These are phyloP conservation scores for Drosophila santomea DNA, from an alignment of 1,140 invertebrate species.

Conservation along the genomic window DNA sequence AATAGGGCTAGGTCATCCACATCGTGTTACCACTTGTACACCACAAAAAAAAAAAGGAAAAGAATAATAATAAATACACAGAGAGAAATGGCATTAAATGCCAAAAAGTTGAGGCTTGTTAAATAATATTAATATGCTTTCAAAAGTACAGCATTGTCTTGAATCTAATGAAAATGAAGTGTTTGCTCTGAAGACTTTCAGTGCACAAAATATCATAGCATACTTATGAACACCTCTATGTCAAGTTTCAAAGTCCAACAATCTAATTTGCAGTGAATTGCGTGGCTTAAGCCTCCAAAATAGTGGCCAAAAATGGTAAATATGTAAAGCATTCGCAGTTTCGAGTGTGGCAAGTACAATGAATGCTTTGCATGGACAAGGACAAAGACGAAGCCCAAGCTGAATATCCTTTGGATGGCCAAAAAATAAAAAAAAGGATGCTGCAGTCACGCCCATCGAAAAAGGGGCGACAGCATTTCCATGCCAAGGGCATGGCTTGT, in stretches of 20 bases:
- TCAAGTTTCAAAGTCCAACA: too few species aligned
- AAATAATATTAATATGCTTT: too few species aligned
- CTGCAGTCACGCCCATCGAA: conserved; percentile 61
- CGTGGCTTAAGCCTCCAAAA: too few species aligned
- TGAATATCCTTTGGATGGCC: conserved; percentile 34
- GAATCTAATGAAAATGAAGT: too few species aligned
- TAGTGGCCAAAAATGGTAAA: too few species aligned
- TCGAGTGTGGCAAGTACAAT: neutral
- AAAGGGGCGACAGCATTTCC: conserved; percentile 32
- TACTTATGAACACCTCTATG: too few species aligned
- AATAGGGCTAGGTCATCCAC: conserved; percentile 80
- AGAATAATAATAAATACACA: neutral
- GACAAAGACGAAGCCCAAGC: conserved; percentile 17
- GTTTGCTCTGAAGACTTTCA: too few species aligned
- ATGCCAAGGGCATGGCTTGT: conserved; percentile 49
- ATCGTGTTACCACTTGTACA: conserved; percentile 6
- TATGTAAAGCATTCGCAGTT: neutral
- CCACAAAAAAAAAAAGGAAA: neutral
- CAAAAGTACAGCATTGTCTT: too few species aligned
- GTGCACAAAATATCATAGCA: neutral
- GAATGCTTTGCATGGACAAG: conserved; percentile 31
- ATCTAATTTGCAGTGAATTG: neutral
- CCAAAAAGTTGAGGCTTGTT: too few species aligned
- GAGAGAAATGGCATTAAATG: neutral
- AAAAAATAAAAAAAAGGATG: conserved; percentile 4